Percentiles rank a stretch among this genome's conserved stretches.
These are phyloP conservation scores for Silurus asotus DNA, from an alignment of 2,113 vertebrate species.

Conservation along the genomic window DNA sequence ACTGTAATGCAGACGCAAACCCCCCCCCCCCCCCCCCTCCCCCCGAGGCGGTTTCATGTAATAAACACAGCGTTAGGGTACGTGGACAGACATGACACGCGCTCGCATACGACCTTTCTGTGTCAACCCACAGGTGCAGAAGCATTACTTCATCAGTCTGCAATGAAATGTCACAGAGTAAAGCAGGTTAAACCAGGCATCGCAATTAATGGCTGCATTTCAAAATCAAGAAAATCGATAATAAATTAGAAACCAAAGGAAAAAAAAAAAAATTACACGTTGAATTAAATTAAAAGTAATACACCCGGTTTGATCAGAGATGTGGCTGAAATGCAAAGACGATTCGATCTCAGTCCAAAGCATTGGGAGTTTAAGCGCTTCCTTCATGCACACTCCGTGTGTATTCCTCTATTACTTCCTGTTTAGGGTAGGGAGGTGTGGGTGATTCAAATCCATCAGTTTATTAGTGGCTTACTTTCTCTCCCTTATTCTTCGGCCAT, in stretches of 20 bases:
- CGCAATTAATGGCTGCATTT: constrained; percentile 67
- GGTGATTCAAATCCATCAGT: constrained; percentile 64
- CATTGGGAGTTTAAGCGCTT: constrained; percentile 56
- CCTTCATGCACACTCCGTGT: constrained; percentile 65
- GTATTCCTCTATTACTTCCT: constrained; percentile 48
- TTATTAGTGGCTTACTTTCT: constrained; percentile 69
- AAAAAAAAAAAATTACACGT: constrained; percentile 70
- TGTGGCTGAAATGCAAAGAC: constrained; percentile 65
- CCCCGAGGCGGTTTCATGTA: constrained; percentile 7
- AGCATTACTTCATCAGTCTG: constrained; percentile 52
- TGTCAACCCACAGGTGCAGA: constrained; percentile 49
- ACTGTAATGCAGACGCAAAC: constrained; percentile 36
- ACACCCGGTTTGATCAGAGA: constrained; percentile 64
- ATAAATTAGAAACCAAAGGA: constrained; percentile 59
- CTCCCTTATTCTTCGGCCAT: constrained; percentile 41
- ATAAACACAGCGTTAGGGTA: constrained; percentile 24
- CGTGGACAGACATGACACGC: constrained; percentile 1
- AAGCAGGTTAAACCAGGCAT: constrained; percentile 50
- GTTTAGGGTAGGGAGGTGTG: constrained; percentile 44
- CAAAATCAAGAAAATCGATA: constrained; percentile 54
- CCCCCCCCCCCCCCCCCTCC: constrained; percentile 16
- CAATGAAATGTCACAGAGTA: constrained; percentile 47
- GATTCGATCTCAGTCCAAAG: constrained; percentile 58
- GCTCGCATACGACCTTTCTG: constrained; percentile 39
- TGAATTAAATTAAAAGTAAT: constrained; percentile 72